Conservation (phyloP, 1,140 invertebrate species). For the Ceratina australensis region DNA sequence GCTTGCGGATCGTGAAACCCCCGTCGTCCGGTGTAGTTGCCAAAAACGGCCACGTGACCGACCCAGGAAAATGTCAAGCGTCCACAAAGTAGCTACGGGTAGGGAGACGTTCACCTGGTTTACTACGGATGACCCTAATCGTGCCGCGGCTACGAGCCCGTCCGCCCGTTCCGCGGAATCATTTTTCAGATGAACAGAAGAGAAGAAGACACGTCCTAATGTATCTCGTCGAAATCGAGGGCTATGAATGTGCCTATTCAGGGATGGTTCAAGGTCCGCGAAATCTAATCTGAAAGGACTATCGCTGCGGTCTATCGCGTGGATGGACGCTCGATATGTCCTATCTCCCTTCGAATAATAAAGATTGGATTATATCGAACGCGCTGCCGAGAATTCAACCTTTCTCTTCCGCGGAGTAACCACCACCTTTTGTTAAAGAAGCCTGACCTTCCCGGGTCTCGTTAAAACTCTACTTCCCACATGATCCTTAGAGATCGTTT, state of each 20-base stretch:
- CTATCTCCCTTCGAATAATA: background rate
- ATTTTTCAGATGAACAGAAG: background rate
- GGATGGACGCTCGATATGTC: background rate
- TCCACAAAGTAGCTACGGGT: conserved; percentile 27
- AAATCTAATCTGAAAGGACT: too few relatives aligned
- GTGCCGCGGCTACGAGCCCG: background rate
- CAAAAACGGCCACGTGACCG: conserved; percentile 59
- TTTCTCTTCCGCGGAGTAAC: conserved; percentile 5
- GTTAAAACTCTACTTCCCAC: background rate
- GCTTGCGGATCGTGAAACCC: conserved; percentile 42
- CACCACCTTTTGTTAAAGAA: conserved; percentile 7
- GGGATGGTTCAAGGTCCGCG: too few relatives aligned
- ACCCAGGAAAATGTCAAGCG: conserved; percentile 50
- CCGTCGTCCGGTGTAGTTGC: conserved; percentile 40
- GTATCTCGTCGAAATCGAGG: too few relatives aligned
- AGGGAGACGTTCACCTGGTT: conserved; percentile 44
- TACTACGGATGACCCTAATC: conserved; percentile 46
- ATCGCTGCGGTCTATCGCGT: too few relatives aligned
- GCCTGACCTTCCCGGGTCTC: conserved; percentile 21
- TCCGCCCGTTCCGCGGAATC: background rate
- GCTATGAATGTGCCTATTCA: too few relatives aligned
- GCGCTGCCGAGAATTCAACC: conserved; percentile 39
- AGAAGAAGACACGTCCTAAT: background rate
- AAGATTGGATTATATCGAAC: conserved; percentile 39
- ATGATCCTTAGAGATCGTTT: background rate